These are phyloP conservation scores for Pteruthius melanotis DNA, from an alignment of 2,113 vertebrate genomes.

Conservation along the genomic window DNA sequence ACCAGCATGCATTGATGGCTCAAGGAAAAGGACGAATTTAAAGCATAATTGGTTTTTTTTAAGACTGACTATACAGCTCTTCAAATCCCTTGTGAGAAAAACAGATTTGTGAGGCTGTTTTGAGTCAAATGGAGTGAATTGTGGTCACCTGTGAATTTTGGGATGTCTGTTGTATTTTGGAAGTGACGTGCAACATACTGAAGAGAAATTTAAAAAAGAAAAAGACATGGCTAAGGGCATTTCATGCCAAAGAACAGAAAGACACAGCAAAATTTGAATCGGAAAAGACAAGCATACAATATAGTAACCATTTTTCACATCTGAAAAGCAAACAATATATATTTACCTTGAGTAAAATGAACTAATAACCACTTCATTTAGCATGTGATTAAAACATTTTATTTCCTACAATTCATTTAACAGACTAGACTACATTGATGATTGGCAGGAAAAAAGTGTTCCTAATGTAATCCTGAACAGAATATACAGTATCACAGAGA, in stretches of 20 bases:
- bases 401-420: background rate
- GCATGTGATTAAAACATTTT: background rate
- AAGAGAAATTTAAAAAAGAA: background rate
- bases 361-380: background rate
- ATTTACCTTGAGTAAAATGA: background rate
- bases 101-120: background rate
- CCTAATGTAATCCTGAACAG: background rate
- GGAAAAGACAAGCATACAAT: background rate
- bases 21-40: background rate
- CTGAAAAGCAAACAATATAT: background rate
- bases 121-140: background rate
- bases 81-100: background rate
- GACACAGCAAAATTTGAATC: background rate
- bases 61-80: background rate
- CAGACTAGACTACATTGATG: background rate
- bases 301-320: background rate
- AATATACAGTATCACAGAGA: background rate
- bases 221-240: background rate
- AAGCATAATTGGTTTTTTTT: background rate
- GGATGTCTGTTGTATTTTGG: background rate
- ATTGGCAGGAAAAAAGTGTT: background rate
- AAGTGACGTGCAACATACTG: fast-evolving
- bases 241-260: background rate
- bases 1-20: background rate
- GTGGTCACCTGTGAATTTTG: background rate